Evolutionary conservation across 1,140 invertebrate species (phyloP).

Genomic region (Nephotettix cincticeps): DNA sequence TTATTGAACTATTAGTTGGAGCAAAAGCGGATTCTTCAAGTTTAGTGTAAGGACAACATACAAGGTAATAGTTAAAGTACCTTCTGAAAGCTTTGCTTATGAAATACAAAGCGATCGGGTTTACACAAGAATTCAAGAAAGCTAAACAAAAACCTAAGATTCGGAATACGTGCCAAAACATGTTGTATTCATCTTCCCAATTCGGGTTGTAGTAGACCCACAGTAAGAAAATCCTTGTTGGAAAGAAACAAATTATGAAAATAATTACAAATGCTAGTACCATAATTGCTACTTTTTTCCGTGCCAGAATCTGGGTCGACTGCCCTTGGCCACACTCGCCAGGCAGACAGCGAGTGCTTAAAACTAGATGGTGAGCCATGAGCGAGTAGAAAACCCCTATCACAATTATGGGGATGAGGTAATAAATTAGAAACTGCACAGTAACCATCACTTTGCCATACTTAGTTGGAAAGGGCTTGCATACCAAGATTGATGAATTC

Average conservation of each 20-base stretch:
- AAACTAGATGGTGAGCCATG: conserved; percentile 82
- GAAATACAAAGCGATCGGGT: conserved; percentile 90
- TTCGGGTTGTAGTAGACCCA: conserved; percentile 83
- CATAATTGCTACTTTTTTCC: conserved; percentile 82
- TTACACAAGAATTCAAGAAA: conserved; percentile 91
- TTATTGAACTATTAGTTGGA: conserved; percentile 32
- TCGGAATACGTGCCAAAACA: conserved; percentile 79
- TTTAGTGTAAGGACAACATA: conserved; percentile 48
- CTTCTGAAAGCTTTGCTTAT: conserved; percentile 86
- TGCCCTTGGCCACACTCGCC: conserved; percentile 64
- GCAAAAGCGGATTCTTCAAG: conserved; percentile 32
- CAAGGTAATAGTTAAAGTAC: conserved; percentile 90
- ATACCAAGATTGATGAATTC: conserved; percentile 61
- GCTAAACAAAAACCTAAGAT: conserved; percentile 85
- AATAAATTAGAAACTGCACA: conserved; percentile 72
- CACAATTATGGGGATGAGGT: conserved; percentile 78
- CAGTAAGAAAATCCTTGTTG: conserved; percentile 79
- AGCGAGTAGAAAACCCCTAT: conserved; percentile 84
- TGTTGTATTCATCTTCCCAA: conserved; percentile 68
- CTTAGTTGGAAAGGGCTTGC: conserved; percentile 62
- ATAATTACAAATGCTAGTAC: conserved; percentile 93
- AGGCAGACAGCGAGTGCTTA: conserved; percentile 79
- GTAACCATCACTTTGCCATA: conserved; percentile 58
- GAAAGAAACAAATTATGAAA: conserved; percentile 89
- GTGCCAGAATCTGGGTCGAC: conserved; percentile 53